These are phyloP conservation scores for Parascotia fuliginaria DNA, from an alignment of 2,888 invertebrate species.

Conservation along the genomic window DNA sequence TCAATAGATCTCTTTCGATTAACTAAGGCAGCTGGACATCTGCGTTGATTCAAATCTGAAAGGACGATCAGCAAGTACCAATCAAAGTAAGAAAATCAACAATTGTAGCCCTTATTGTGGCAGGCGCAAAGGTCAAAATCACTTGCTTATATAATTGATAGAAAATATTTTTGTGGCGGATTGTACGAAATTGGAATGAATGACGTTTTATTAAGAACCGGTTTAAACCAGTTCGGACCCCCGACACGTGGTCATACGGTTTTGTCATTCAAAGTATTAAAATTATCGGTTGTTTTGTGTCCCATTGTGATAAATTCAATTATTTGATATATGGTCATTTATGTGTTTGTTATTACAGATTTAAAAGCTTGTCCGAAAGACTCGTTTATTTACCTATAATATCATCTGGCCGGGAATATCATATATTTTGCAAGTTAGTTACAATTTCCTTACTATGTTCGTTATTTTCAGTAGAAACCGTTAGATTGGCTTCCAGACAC, in stretches of 20 bases:
- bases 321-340: slow-evolving; percentile 49
- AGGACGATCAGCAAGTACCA: slow-evolving; percentile 48
- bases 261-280: slow-evolving; percentile 75
- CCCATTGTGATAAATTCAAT: slow-evolving; percentile 45
- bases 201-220: slow-evolving; percentile 77
- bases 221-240: slow-evolving; percentile 75
- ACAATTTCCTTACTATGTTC: background rate
- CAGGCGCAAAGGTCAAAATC: slow-evolving; percentile 31
- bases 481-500: slow-evolving; percentile 17
- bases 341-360: slow-evolving; percentile 14
- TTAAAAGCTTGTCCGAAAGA: slow-evolving; percentile 6
- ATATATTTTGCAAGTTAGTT: background rate
- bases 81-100: slow-evolving; percentile 11
- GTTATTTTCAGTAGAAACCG: background rate
- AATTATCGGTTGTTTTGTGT: slow-evolving; percentile 77
- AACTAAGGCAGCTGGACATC: slow-evolving; percentile 67
- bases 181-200: slow-evolving; percentile 76
- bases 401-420: background rate
- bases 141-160: slow-evolving; percentile 13
- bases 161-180: slow-evolving; percentile 43
- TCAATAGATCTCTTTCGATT: slow-evolving; percentile 71
- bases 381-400: background rate
- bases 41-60: slow-evolving; percentile 57
- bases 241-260: slow-evolving; percentile 78
- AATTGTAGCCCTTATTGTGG: slow-evolving; percentile 27